Conservation (phyloP, 2,113 vertebrate genomes). For the Rafetus swinhoei region DNA sequence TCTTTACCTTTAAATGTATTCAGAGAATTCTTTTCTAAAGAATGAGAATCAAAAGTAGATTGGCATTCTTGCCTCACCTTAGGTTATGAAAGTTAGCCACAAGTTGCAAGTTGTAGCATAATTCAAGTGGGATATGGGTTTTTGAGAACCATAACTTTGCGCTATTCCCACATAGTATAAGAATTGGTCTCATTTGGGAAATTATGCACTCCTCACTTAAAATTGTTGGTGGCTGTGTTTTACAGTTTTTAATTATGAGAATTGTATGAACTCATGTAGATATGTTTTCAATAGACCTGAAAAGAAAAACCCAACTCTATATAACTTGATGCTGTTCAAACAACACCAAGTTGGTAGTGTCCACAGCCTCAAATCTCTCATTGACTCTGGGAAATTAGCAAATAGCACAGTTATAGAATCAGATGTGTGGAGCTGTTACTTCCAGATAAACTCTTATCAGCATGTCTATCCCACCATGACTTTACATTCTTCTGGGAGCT, state of each 20-base stretch:
- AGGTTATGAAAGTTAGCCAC: not conserved
- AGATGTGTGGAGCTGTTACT: not conserved
- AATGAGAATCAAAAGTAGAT: not conserved
- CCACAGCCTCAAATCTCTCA: not conserved
- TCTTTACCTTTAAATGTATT: not conserved
- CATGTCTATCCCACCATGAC: not conserved
- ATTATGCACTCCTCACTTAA: not conserved
- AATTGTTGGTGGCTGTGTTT: not conserved
- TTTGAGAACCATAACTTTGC: not conserved
- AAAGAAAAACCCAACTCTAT: not conserved
- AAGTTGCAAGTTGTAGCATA: not conserved
- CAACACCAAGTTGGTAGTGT: not conserved
- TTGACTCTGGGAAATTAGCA: not conserved
- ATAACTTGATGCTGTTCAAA: not conserved
- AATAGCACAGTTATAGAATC: not conserved
- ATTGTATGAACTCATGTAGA: not conserved
- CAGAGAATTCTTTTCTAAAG: not conserved
- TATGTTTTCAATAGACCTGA: not conserved
- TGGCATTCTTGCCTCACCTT: not conserved
- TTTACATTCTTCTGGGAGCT: not conserved
- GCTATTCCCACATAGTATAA: not conserved
- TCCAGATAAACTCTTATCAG: not conserved
- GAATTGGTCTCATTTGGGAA: not conserved
- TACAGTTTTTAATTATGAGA: not conserved
- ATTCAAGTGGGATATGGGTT: not conserved